Conservation (phyloP, 2,797 vertebrate species). For the Pseudotriccus pelzelni region DNA sequence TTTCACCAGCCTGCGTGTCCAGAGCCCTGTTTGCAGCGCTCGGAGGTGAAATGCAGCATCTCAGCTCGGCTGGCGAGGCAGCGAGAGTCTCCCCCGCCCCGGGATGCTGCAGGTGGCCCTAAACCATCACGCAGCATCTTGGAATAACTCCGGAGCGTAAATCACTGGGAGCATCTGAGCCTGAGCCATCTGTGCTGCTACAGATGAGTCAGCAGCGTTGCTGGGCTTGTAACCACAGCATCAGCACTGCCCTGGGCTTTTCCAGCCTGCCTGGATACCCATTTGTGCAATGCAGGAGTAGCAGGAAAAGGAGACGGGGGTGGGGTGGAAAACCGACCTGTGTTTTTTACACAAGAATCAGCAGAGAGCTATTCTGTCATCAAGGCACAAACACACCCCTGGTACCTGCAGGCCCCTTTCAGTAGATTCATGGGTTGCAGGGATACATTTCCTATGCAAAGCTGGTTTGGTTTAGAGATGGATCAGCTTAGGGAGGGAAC, state of each 20-base stretch:
- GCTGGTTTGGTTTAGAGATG: neutral
- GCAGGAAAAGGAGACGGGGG: neutral
- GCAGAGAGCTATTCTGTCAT: neutral
- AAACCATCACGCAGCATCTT: neutral
- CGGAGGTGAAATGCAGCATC: neutral
- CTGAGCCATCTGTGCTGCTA: neutral
- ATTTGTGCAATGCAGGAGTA: rapidly evolving
- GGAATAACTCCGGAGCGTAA: rapidly evolving
- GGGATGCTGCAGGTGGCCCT: slow-evolving; percentile 9
- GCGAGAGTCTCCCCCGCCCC: neutral
- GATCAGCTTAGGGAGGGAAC: neutral
- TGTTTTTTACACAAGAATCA: neutral
- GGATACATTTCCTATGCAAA: neutral
- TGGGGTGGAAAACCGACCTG: neutral
- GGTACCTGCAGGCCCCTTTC: neutral
- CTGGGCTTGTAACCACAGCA: rapidly evolving
- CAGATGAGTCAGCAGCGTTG: neutral
- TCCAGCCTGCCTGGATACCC: neutral
- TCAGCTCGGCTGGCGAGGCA: neutral
- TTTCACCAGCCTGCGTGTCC: neutral
- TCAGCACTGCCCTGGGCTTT: neutral
- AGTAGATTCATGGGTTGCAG: rapidly evolving
- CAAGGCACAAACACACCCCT: neutral
- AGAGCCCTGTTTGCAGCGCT: neutral
- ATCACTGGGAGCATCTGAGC: rapidly evolving